These are phyloP conservation scores for Zoanthus solanderi DNA, from an alignment of 92 coral and sea anemone species.

Conservation along the genomic window DNA sequence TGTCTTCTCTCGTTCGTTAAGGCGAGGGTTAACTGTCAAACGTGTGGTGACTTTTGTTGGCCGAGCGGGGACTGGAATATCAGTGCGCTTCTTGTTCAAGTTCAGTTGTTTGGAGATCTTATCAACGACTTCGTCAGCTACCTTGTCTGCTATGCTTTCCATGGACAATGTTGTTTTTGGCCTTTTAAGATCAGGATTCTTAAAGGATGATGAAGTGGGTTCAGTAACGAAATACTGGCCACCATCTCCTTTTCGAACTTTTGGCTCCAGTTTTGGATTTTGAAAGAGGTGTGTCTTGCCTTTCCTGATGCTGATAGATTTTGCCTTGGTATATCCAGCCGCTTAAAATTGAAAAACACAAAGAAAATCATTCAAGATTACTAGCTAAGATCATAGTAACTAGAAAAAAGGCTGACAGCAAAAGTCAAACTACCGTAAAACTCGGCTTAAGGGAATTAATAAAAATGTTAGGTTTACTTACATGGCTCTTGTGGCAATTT, in stretches of 20 bases:
- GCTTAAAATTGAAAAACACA: neutral
- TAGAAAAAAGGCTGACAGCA: too few relatives aligned
- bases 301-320: neutral
- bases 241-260: neutral
- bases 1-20: neutral
- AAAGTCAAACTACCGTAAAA: too few relatives aligned
- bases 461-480: neutral
- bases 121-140: conserved; percentile 32
- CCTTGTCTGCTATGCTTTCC: conserved; percentile 29
- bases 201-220: neutral
- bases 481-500: neutral
- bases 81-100: conserved; percentile 26
- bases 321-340: neutral
- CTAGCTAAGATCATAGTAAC: too few relatives aligned
- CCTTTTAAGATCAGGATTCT: conserved; percentile 9
- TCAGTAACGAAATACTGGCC: neutral
- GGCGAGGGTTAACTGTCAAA: neutral
- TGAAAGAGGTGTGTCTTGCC: neutral
- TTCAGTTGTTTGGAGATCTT: conserved; percentile 31
- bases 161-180: conserved; percentile 19
- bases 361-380: neutral
- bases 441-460: neutral
- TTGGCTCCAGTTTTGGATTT: conserved; percentile 9
- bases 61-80: conserved; percentile 17
- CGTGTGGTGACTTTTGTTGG: conserved; percentile 2